Evolutionary conservation across 2,113 vertebrate species (phyloP), one percentile per base, ranked within the genome.

Genomic region (Bos javanicus): DNA sequence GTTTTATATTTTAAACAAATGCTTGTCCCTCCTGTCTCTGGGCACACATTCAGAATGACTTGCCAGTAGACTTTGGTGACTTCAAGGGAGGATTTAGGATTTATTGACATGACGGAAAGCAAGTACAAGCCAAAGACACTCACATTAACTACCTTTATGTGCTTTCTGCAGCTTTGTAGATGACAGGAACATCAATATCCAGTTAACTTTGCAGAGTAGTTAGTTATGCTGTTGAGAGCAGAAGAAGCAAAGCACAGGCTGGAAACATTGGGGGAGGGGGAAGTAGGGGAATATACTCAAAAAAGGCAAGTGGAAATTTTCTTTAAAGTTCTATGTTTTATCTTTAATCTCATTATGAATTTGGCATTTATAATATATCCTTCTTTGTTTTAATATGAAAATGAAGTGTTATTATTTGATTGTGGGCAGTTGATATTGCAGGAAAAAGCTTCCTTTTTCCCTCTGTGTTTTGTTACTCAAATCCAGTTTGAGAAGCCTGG

Each of bases 1-100:
- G 52, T 26, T 84, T 91, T 81, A 80, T 81, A n/a, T 97, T 93
- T 94, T 93, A 93, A 91, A 97, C 60, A 91, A 91, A 95, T 87
- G 36, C 30, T 94, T 92, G 30, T 81, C 43, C 59, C 59, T 50
- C 15, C 81, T 25, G n/a, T 94, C 88, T 97, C 90, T 91, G 76
- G 92, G 62, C 92, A 93, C 86, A 87, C 33, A 64, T 91, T 95
- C 93, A 80, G 92, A 86, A 95, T 91, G 88, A 84, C 92, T 91
- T 96, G 43, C 85, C 46, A 48, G 50, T n/a, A 5, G 1, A 50
- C 92, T 83, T 46, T 52, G 89, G 94, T 97, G 83, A 81, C 88
- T 94, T 86, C 82, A 80, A 87, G 43, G n/a, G 60, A 94, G 9
- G 43, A 48, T 83, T 88, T 54, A 50, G 93, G 86, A 96, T 95